These are phyloP conservation scores for Hyles lineata DNA, from an alignment of 2,888 invertebrate genomes.

Conservation along the genomic window DNA sequence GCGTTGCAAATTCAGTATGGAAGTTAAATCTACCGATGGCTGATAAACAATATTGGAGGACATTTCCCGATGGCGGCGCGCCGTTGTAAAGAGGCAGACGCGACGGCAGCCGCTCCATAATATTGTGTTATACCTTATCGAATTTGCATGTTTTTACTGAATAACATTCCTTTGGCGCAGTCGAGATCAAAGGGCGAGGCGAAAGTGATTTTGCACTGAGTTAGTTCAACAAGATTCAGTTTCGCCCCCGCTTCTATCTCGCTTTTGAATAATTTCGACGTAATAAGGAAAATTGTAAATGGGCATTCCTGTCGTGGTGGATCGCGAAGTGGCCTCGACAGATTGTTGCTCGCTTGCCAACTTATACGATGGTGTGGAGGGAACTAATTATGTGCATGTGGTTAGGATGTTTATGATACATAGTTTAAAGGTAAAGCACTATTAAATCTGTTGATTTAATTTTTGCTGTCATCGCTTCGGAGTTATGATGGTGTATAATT, in stretches of 20 bases:
- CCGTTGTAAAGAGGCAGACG: slow-evolving; percentile 57
- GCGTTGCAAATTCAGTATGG: background rate
- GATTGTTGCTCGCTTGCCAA: background rate
- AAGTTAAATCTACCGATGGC: slow-evolving; percentile 39
- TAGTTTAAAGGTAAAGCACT: too few relatives aligned
- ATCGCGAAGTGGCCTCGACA: slow-evolving; percentile 37
- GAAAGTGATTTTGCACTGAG: slow-evolving; percentile 85
- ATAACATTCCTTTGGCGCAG: slow-evolving; percentile 84
- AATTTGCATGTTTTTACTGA: slow-evolving; percentile 86
- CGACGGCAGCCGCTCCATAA: slow-evolving; percentile 71
- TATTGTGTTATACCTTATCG: slow-evolving; percentile 85
- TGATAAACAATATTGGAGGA: slow-evolving; percentile 67
- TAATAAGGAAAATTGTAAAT: slow-evolving; percentile 82
- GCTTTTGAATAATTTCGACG: slow-evolving; percentile 81
- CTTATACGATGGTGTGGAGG: background rate
- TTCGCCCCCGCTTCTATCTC: slow-evolving; percentile 68
- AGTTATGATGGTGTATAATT: too few relatives aligned
- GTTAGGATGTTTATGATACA: too few relatives aligned
- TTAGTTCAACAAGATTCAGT: slow-evolving; percentile 83
- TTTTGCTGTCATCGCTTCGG: too few relatives aligned
- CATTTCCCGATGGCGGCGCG: slow-evolving; percentile 55
- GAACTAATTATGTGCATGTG: background rate
- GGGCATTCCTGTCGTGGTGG: slow-evolving; percentile 70
- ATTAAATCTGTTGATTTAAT: too few relatives aligned
- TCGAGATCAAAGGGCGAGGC: slow-evolving; percentile 81